Conservation (phyloP, 2,888 invertebrate genomes). For the Dryococelus australis region DNA sequence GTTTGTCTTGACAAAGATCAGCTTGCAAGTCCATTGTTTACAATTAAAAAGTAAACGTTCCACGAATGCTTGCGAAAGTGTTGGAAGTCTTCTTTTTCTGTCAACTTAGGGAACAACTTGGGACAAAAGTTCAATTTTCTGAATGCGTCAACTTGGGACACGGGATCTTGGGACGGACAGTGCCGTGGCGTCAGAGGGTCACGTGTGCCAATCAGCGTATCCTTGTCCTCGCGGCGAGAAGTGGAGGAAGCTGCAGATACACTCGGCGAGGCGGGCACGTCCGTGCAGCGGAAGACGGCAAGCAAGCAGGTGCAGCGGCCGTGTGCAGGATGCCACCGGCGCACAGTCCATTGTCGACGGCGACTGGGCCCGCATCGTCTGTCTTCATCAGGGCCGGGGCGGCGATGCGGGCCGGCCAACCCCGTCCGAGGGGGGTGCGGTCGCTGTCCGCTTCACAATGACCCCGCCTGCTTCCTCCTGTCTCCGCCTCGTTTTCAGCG, state of each 20-base stretch:
- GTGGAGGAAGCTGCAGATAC: not conserved
- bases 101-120: too few species aligned
- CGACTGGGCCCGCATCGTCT: not conserved
- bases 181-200: too few species aligned
- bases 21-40: too few species aligned
- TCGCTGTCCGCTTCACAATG: not conserved
- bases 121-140: too few species aligned
- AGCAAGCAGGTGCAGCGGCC: not conserved
- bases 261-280: not conserved
- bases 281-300: not conserved
- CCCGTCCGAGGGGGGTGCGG: not conserved
- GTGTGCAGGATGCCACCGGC: not conserved
- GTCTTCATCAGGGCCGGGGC: constrained; percentile 7
- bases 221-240: too few species aligned
- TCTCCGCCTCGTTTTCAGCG: not conserved
- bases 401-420: not conserved
- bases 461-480: not conserved
- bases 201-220: too few species aligned
- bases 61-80: too few species aligned
- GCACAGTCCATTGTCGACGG: not conserved
- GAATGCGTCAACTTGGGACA: too few species aligned
- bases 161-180: too few species aligned
- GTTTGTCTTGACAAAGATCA: too few species aligned
- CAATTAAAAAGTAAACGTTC: too few species aligned
- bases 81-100: too few species aligned